phyloP scores from a whole-genome alignment of 2,888 invertebrate species.

The Timandra comae region DNA sequence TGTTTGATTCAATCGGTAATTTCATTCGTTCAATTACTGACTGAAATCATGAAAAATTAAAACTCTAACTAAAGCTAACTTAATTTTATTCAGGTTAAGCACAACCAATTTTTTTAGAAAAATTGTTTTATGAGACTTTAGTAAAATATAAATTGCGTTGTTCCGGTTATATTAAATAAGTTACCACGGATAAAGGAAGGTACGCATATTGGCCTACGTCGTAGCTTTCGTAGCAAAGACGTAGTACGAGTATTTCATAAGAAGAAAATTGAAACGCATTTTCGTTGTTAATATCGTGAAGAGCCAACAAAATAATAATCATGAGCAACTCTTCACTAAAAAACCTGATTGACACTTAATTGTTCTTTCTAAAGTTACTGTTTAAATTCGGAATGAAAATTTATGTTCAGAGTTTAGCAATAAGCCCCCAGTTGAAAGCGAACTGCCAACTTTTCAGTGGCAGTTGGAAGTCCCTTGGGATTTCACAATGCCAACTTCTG shows the following conservation, averaged over 20 bases:
- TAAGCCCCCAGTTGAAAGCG: slow-evolving; percentile 30
- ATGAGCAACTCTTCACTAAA: not conserved
- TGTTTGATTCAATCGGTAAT: no score
- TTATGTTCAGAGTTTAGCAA: slow-evolving; percentile 33
- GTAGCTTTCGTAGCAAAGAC: slow-evolving; percentile 25
- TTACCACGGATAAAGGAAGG: no score
- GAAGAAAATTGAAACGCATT: no score
- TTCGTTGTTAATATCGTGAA: no score
- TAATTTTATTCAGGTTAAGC: no score
- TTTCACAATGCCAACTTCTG: slow-evolving; percentile 15
- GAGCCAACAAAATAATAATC: slow-evolving; percentile 1
- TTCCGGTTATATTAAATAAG: no score
- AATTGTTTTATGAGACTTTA: no score
- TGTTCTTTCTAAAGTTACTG: slow-evolving; percentile 20
- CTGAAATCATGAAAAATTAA: no score
- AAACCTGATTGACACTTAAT: slow-evolving; percentile 3
- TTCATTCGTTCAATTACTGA: no score
- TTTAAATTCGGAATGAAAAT: slow-evolving; percentile 35
- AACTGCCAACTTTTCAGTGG: slow-evolving; percentile 16
- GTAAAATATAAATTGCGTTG: no score
- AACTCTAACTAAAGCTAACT: no score
- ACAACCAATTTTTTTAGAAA: no score
- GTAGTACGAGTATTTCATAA: slow-evolving; percentile 20
- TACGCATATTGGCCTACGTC: slow-evolving; percentile 14
- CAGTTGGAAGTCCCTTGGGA: slow-evolving; percentile 12